A percentile compares a stretch with the other conserved stretches of the same genome.
phyloP scores from a whole-genome alignment of 2,888 invertebrate genomes.

The Acholoe squamosa region DNA sequence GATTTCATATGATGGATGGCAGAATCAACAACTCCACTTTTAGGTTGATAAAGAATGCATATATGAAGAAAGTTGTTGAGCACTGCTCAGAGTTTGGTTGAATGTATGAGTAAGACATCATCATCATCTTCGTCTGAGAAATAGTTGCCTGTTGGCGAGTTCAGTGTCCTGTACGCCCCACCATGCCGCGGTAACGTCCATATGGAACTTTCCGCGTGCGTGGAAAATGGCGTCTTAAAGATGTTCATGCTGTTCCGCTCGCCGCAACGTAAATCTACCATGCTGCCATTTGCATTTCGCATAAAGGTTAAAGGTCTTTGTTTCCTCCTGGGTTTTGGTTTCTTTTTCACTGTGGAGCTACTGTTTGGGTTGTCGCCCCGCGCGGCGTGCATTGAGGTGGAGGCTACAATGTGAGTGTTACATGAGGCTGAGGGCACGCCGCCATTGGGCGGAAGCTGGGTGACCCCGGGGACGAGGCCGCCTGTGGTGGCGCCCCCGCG shows the following conservation, averaged over 20 bases:
- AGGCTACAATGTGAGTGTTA: background rate
- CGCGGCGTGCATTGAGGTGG: slow-evolving; percentile 6
- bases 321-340: slow-evolving; percentile 54
- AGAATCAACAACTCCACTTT: slow-evolving; percentile 50
- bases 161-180: slow-evolving; percentile 53
- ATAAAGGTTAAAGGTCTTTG: slow-evolving; percentile 60
- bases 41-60: slow-evolving; percentile 53
- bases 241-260: slow-evolving; percentile 61
- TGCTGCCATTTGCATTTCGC: slow-evolving; percentile 64
- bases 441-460: slow-evolving; percentile 31
- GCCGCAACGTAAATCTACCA: slow-evolving; percentile 63
- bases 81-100: slow-evolving; percentile 61
- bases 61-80: slow-evolving; percentile 57
- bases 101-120: slow-evolving; percentile 62
- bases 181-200: slow-evolving; percentile 61
- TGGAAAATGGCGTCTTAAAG: slow-evolving; percentile 62
- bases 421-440: slow-evolving; percentile 35
- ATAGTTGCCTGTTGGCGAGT: slow-evolving; percentile 58
- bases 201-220: slow-evolving; percentile 38
- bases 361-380: slow-evolving; percentile 31
- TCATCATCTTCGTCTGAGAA: slow-evolving; percentile 65
- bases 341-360: slow-evolving; percentile 62
- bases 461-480: background rate
- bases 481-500: background rate
- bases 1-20: slow-evolving; percentile 38